Evolutionary conservation across 2,888 invertebrate species (phyloP).

Genomic region (Diaphora mendica): DNA sequence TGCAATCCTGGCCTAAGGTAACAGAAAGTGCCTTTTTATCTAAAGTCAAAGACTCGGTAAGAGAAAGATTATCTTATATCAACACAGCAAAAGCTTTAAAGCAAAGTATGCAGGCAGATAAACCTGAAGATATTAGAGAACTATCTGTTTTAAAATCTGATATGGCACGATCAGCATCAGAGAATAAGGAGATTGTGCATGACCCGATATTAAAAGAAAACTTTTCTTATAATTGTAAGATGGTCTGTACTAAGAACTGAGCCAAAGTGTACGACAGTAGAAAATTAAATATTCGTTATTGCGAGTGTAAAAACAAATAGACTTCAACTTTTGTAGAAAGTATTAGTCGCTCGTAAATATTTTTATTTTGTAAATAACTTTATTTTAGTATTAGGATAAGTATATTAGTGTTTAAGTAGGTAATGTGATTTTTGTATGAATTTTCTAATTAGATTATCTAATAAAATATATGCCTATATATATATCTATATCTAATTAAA

Average conservation of each 20-base stretch:
- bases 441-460: slow-evolving; percentile 8
- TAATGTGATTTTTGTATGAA: not conserved
- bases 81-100: slow-evolving; percentile 26
- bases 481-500: no score
- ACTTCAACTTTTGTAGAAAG: no score
- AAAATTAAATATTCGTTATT: not conserved
- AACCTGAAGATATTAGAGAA: not conserved
- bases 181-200: slow-evolving; percentile 45
- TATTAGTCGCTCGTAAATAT: not conserved
- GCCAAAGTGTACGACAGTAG: not conserved
- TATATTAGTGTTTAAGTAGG: not conserved
- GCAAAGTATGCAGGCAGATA: not conserved
- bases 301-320: not conserved
- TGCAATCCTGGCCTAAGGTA: slow-evolving; percentile 49
- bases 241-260: slow-evolving; percentile 71
- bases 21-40: slow-evolving; percentile 56
- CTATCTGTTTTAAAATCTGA: slow-evolving; percentile 31
- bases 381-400: not conserved
- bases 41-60: slow-evolving; percentile 61
- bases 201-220: slow-evolving; percentile 66
- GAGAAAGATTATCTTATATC: slow-evolving; percentile 47
- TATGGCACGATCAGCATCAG: slow-evolving; percentile 61
- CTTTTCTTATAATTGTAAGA: slow-evolving; percentile 72
- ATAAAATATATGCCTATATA: no score
- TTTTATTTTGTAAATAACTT: slow-evolving; percentile 23